Evolutionary conservation across 2,113 vertebrate genomes (phyloP).

Genomic region (Noctilio leporinus): DNA sequence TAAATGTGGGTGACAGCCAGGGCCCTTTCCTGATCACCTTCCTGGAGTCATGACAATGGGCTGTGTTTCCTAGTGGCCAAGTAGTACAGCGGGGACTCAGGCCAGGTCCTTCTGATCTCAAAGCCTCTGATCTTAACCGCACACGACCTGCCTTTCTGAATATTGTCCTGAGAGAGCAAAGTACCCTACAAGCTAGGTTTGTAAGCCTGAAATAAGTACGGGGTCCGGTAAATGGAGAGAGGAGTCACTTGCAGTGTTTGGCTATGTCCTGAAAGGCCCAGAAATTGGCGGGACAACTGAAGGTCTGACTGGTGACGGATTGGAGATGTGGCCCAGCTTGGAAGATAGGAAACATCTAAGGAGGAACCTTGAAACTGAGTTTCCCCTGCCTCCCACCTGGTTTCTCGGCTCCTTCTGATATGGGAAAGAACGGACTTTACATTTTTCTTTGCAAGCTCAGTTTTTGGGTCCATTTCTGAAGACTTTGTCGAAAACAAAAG

Average conservation of each 20-base stretch:
- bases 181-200: rapidly evolving
- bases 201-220: not conserved
- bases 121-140: not conserved
- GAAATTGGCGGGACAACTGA: rapidly evolving
- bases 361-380: not conserved
- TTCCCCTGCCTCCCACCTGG: rapidly evolving
- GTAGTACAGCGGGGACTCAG: not conserved
- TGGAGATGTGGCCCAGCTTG: not conserved
- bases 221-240: not conserved
- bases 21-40: not conserved
- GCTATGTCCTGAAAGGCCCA: rapidly evolving
- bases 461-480: conserved; percentile 1
- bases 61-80: not conserved
- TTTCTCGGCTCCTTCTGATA: not conserved
- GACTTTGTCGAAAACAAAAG: not conserved
- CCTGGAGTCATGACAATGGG: not conserved
- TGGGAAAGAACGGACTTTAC: not conserved
- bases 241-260: not conserved
- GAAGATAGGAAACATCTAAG: not conserved
- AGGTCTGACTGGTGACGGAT: no score
- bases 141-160: not conserved
- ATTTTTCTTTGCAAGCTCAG: not conserved
- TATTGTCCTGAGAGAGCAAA: not conserved
- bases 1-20: not conserved
- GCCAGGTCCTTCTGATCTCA: not conserved